phyloP scores from a whole-genome alignment of 2,888 invertebrate species.

The Phalangium opilio region DNA sequence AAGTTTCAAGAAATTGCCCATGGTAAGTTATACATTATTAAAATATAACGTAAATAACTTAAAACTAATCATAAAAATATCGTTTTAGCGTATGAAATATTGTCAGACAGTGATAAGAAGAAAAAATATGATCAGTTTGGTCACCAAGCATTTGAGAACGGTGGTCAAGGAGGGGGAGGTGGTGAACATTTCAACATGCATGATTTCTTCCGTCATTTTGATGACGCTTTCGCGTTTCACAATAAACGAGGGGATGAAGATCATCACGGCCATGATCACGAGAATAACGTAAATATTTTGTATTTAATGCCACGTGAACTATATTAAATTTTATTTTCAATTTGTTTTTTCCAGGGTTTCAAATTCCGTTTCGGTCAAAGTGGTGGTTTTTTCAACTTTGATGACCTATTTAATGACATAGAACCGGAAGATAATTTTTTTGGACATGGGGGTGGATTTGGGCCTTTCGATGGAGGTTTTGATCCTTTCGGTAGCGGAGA shows the following conservation, averaged over 20 bases:
- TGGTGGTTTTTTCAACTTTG: constrained; percentile 27
- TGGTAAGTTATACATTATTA: constrained; percentile 29
- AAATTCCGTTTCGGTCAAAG: constrained; percentile 8
- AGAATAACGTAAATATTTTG: constrained; percentile 5
- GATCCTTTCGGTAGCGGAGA: constrained; percentile 27
- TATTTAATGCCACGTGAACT: constrained; percentile 14
- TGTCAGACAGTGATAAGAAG: constrained; percentile 33
- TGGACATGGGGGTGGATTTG: constrained; percentile 21
- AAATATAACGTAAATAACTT: not conserved
- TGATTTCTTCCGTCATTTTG: constrained; percentile 32
- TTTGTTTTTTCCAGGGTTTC: not conserved
- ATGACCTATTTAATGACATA: constrained; percentile 28
- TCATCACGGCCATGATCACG: constrained; percentile 13
- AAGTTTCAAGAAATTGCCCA: constrained; percentile 38
- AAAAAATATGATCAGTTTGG: constrained; percentile 34
- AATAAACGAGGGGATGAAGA: constrained; percentile 5
- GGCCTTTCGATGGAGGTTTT: constrained; percentile 19
- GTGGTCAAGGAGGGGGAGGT: constrained; percentile 22
- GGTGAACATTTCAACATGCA: constrained; percentile 31
- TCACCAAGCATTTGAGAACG: constrained; percentile 25
- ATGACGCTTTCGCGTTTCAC: constrained; percentile 20
- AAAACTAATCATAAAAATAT: not conserved
- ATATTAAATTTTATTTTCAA: constrained; percentile 2
- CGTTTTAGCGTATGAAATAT: constrained; percentile 34
- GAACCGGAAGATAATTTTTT: constrained; percentile 24